A percentile compares a stretch with the other conserved stretches of the same genome.
Conservation (phyloP, 2,113 vertebrate species). For the Percopsis transmontana region DNA sequence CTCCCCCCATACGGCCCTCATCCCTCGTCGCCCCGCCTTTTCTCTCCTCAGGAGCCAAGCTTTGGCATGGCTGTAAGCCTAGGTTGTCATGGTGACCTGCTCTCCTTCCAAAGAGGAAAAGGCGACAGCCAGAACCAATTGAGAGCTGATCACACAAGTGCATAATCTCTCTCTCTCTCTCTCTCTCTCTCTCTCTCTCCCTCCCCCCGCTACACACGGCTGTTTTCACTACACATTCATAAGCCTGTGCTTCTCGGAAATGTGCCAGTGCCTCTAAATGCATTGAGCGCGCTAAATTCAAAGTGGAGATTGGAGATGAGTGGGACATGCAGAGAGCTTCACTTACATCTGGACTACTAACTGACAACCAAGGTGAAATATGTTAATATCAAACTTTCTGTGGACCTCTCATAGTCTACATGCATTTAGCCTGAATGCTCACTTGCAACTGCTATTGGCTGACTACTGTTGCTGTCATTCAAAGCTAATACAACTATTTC, state of each 20-base stretch:
- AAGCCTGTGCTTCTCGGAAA: slow-evolving; percentile 18
- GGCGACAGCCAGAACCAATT: slow-evolving; percentile 32
- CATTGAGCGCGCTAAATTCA: slow-evolving; percentile 58
- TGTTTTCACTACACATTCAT: neutral
- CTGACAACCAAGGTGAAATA: neutral
- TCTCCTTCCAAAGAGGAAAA: slow-evolving; percentile 52
- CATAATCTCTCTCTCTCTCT: slow-evolving; percentile 13
- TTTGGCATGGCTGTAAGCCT: slow-evolving; percentile 47
- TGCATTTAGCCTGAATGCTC: neutral
- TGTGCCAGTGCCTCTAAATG: slow-evolving; percentile 12
- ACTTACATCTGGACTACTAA: too few relatives aligned
- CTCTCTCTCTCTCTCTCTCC: slow-evolving; percentile 29
- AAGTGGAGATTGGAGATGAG: slow-evolving; percentile 36
- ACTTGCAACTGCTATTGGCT: too few relatives aligned
- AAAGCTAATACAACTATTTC: neutral
- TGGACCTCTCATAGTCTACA: neutral
- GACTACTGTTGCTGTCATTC: slow-evolving; percentile 9
- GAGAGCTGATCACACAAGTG: slow-evolving; percentile 25
- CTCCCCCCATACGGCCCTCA: slow-evolving; percentile 6
- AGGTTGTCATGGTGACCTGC: slow-evolving; percentile 62
- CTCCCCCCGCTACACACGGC: slow-evolving; percentile 3
- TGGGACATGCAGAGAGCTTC: neutral
- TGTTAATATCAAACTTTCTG: too few relatives aligned
- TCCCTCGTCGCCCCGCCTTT: slow-evolving; percentile 27
- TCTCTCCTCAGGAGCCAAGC: slow-evolving; percentile 45